Evolutionary conservation across 2,888 invertebrate species (phyloP).

Genomic region (Ephialtes manifestator): DNA sequence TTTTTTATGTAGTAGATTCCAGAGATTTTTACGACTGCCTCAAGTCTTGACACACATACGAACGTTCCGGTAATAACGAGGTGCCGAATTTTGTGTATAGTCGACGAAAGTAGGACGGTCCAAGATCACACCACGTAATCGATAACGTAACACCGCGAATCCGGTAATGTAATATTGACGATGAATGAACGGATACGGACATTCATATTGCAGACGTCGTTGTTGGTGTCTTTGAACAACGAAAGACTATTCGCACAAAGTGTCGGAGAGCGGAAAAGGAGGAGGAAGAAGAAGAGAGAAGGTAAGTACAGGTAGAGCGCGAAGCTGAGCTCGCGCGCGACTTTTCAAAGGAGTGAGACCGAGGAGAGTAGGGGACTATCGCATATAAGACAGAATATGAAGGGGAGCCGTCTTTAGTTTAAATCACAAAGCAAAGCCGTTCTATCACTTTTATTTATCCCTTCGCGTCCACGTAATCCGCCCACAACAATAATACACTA

Average conservation of each 20-base stretch:
- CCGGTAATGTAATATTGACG: slow-evolving; percentile 30
- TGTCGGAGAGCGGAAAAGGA: slow-evolving; percentile 24
- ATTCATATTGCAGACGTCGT: slow-evolving; percentile 6
- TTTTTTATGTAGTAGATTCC: background rate
- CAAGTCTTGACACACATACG: background rate
- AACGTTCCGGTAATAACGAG: background rate
- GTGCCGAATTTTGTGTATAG: background rate
- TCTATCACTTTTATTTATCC: slow-evolving; percentile 69
- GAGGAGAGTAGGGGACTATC: slow-evolving; percentile 81
- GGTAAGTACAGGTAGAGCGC: slow-evolving; percentile 60
- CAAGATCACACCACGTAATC: slow-evolving; percentile 59
- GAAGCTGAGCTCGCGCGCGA: slow-evolving; percentile 61
- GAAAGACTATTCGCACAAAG: slow-evolving; percentile 31
- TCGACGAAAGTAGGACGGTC: slow-evolving; percentile 56
- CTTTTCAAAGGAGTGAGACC: slow-evolving; percentile 76
- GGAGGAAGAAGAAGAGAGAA: slow-evolving; percentile 63
- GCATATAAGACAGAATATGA: slow-evolving; percentile 85
- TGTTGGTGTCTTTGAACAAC: slow-evolving; percentile 15
- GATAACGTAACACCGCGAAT: slow-evolving; percentile 41
- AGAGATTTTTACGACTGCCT: background rate
- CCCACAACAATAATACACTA: slow-evolving; percentile 10
- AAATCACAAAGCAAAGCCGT: slow-evolving; percentile 79
- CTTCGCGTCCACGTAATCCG: slow-evolving; percentile 10
- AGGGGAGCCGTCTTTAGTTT: slow-evolving; percentile 84
- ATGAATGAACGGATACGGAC: slow-evolving; percentile 23